Evolutionary conservation across 2,888 invertebrate genomes (phyloP), one percentile per base, ranked within the genome.

Genomic region (Zonitis immaculata): DNA sequence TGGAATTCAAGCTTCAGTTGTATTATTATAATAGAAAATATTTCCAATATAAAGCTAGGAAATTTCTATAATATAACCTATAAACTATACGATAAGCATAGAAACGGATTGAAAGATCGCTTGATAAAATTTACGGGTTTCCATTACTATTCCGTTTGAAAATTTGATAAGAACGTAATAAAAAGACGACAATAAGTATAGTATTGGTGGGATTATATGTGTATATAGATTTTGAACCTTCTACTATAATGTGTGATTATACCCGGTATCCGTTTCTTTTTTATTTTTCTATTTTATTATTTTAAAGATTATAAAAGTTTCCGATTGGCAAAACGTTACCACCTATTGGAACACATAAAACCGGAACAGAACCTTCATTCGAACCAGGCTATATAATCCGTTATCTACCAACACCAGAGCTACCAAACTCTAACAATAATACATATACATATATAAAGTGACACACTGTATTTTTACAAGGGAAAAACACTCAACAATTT

Each of bases 391-490:
- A 66, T 69, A 68, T n/a, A n/a, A 67, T 66, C 61, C 62, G 65
- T 65, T 69, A 69, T 69, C 69, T 66, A 65, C 60, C 56, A 63
- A 60, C 59, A 59, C 60, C 69, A 67, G 65, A 51, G 60, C 61
- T 48, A 57, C 54, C 58, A 59, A 58, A n/a, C 60, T 51, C 47
- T 47, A 48, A 61, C 61, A 63, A 64, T 66, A 69, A n/a, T n/a
- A n/a, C n/a, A n/a, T n/a, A n/a, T n/a, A n/a, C n/a, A n/a, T n/a
- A n/a, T n/a, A n/a, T n/a, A n/a, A n/a, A 54, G 58, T 66, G 65
- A 66, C 63, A 66, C 62, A 64, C 61, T 64, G 62, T 65, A 63
- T 61, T 62, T 66, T 66, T 64, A 64, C 54, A 59, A 18, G 9
- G n/a, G n/a, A n/a, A n/a, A n/a, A n/a, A n/a, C n/a, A n/a, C n/a